These are phyloP conservation scores for Pseudorectes ferrugineus DNA, from an alignment of 2,113 vertebrate species.

Conservation along the genomic window DNA sequence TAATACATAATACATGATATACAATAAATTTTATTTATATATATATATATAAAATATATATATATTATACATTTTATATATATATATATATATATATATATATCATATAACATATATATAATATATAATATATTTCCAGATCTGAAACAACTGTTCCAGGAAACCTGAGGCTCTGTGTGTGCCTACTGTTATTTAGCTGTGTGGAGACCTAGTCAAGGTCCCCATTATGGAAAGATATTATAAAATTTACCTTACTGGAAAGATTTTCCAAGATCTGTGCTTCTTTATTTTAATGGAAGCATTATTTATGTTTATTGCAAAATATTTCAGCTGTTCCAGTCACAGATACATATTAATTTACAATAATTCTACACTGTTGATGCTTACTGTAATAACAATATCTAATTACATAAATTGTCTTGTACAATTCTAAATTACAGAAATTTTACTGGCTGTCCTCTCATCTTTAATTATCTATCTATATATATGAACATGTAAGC, in stretches of 20 bases:
- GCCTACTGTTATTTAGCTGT: background rate
- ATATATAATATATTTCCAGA: background rate
- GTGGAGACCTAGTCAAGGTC: background rate
- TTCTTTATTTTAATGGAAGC: background rate
- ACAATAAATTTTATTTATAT: fast-evolving
- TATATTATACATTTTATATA: too few relatives aligned
- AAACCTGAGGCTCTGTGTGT: background rate
- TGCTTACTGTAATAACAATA: background rate
- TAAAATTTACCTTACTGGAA: background rate
- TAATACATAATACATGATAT: too few relatives aligned
- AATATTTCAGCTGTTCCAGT: background rate
- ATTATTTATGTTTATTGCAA: background rate
- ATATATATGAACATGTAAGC: background rate
- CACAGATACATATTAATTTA: background rate
- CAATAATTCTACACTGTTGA: background rate
- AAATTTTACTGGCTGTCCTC: background rate
- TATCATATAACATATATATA: too few relatives aligned
- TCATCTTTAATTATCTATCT: background rate
- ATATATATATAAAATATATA: too few relatives aligned
- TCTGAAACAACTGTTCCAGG: background rate
- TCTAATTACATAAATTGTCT: background rate
- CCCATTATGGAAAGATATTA: background rate
- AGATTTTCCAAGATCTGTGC: background rate
- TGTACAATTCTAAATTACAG: background rate
- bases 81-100: too few relatives aligned